phyloP scores from a whole-genome alignment of 23 tunicate genomes.

The Ascidia mentula region DNA sequence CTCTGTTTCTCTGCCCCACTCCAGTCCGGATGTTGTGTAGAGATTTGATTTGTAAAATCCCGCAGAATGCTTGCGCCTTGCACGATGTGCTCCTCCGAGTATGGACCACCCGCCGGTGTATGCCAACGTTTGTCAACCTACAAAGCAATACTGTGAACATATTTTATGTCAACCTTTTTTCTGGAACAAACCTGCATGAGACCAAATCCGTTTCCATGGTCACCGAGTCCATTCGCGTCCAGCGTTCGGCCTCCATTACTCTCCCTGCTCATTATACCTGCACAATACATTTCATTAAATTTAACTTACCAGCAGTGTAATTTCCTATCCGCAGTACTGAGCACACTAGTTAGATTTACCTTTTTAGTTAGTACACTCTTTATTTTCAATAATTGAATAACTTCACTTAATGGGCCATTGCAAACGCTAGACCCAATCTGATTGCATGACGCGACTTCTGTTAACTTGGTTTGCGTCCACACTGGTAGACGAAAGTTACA shows the following conservation, averaged over 20 bases:
- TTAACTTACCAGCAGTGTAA: no score
- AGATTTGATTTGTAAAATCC: background rate
- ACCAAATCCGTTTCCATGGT: conserved; percentile 24
- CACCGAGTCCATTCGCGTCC: background rate
- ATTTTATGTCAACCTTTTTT: background rate
- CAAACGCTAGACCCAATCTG: no score
- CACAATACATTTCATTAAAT: no score
- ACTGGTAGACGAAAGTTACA: no score
- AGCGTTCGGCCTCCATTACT: conserved; percentile 11
- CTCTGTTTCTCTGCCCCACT: background rate
- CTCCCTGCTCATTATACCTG: conserved; percentile 23
- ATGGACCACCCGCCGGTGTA: background rate
- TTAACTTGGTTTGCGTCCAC: no score
- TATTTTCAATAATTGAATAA: no score
- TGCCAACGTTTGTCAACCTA: background rate
- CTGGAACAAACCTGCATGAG: conserved; percentile 12
- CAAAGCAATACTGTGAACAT: background rate
- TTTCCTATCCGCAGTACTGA: no score
- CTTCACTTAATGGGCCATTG: no score
- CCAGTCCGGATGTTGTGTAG: background rate
- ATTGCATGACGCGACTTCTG: no score
- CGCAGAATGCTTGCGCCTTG: background rate
- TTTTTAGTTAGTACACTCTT: no score
- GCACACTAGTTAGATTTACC: no score
- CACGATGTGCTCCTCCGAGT: background rate